phyloP scores from a whole-genome alignment of 2,888 invertebrate genomes.

The Chesias legatella region DNA sequence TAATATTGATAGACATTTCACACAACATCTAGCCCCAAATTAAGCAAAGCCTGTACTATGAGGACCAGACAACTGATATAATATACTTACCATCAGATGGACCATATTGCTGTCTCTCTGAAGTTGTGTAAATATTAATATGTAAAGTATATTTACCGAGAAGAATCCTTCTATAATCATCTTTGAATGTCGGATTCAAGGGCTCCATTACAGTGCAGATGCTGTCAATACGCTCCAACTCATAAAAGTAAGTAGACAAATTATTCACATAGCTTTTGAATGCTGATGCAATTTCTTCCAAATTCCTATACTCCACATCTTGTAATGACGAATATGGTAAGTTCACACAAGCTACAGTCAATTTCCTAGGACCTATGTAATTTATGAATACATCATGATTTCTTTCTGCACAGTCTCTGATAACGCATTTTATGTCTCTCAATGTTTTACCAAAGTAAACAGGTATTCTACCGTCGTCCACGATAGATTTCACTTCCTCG shows the following conservation, averaged over 20 bases:
- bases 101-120: too few relatives aligned
- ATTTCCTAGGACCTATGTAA: slow-evolving; percentile 44
- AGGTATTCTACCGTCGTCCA: slow-evolving; percentile 22
- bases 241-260: slow-evolving; percentile 52
- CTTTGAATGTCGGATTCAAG: slow-evolving; percentile 51
- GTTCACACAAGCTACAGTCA: slow-evolving; percentile 40
- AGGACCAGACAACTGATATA: too few relatives aligned
- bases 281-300: slow-evolving; percentile 44
- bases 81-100: too few relatives aligned
- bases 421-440: slow-evolving; percentile 50
- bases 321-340: slow-evolving; percentile 51
- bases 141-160: slow-evolving; percentile 43
- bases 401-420: slow-evolving; percentile 42
- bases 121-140: too few relatives aligned
- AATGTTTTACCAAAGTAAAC: slow-evolving; percentile 61
- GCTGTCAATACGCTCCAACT: slow-evolving; percentile 56
- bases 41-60: too few relatives aligned
- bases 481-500: slow-evolving; percentile 44
- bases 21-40: too few relatives aligned
- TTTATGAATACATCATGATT: slow-evolving; percentile 51
- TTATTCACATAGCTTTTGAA: slow-evolving; percentile 42
- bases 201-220: slow-evolving; percentile 63
- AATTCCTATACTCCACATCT: slow-evolving; percentile 45
- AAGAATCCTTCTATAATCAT: slow-evolving; percentile 60
- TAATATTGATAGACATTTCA: too few relatives aligned